phyloP scores from a whole-genome alignment of 1,140 invertebrate species.

The Sycophaga agraensis region DNA sequence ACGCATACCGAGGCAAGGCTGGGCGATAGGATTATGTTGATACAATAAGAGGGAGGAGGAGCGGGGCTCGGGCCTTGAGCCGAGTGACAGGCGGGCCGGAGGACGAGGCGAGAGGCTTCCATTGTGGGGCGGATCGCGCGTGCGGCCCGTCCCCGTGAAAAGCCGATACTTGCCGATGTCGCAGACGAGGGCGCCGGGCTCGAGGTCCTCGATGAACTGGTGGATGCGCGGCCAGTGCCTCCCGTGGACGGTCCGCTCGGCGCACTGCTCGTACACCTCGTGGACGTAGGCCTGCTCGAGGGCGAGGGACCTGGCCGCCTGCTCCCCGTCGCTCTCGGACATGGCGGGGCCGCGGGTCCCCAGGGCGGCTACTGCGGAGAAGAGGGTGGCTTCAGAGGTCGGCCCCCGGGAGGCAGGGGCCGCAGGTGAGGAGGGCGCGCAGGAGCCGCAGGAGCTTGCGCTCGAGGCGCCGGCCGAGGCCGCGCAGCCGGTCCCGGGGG shows the following conservation, averaged over 20 bases:
- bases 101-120: too few relatives aligned
- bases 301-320: slow-evolving; percentile 74
- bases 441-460: neutral
- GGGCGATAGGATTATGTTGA: too few relatives aligned
- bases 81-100: too few relatives aligned
- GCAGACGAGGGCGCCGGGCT: slow-evolving; percentile 88
- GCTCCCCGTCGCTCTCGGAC: slow-evolving; percentile 61
- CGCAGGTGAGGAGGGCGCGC: slow-evolving; percentile 41
- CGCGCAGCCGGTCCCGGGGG: neutral
- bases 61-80: too few relatives aligned
- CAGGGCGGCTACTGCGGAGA: too few relatives aligned
- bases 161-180: slow-evolving; percentile 77
- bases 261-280: slow-evolving; percentile 89
- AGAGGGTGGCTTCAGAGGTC: too few relatives aligned
- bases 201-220: slow-evolving; percentile 82
- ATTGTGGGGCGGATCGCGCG: too few relatives aligned
- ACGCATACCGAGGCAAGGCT: too few relatives aligned
- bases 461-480: neutral
- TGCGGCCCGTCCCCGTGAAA: too few relatives aligned
- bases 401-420: slow-evolving; percentile 37
- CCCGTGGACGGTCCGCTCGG: slow-evolving; percentile 66
- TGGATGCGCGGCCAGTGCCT: slow-evolving; percentile 81
- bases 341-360: slow-evolving; percentile 36
- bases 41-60: too few relatives aligned
- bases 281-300: slow-evolving; percentile 93